A percentile compares a stretch with the other conserved stretches of the same genome.
These are phyloP conservation scores for Thunnus maccoyii DNA, from an alignment of 2,113 vertebrate species.

Conservation along the genomic window DNA sequence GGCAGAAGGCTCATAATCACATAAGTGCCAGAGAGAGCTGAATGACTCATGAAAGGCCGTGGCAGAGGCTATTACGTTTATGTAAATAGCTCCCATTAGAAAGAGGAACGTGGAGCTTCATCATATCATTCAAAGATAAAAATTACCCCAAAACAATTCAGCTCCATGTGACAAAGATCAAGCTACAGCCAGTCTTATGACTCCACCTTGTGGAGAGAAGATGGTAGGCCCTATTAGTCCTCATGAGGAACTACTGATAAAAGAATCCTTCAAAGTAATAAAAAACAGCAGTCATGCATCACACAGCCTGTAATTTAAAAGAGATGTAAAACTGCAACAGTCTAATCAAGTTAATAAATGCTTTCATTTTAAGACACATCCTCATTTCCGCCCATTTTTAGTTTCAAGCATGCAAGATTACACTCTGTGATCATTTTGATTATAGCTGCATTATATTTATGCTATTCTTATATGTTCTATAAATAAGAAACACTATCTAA, in stretches of 20 bases:
- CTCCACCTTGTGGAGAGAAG: constrained; percentile 50
- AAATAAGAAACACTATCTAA: not conserved
- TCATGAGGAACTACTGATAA: too few species aligned
- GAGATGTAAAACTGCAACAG: not conserved
- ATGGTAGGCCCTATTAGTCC: not conserved
- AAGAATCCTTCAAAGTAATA: not conserved
- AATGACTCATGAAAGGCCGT: constrained; percentile 26
- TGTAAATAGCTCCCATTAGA: constrained; percentile 20
- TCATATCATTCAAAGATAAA: constrained; percentile 1
- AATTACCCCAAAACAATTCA: not conserved
- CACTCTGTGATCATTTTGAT: too few species aligned
- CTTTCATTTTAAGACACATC: not conserved
- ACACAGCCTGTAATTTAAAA: not conserved
- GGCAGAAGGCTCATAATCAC: constrained; percentile 32
- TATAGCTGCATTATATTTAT: not conserved
- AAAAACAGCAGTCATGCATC: not conserved
- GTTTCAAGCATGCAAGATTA: too few species aligned
- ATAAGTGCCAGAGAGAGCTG: not conserved
- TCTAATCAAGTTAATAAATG: too few species aligned
- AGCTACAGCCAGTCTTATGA: not conserved
- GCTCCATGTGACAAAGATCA: not conserved
- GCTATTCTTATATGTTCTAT: not conserved
- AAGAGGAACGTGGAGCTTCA: not conserved
- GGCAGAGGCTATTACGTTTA: constrained; percentile 2
- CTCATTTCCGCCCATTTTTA: not conserved